Evolutionary conservation across 2,797 vertebrate species (phyloP).

Genomic region (Catamblyrhynchus diadema): DNA sequence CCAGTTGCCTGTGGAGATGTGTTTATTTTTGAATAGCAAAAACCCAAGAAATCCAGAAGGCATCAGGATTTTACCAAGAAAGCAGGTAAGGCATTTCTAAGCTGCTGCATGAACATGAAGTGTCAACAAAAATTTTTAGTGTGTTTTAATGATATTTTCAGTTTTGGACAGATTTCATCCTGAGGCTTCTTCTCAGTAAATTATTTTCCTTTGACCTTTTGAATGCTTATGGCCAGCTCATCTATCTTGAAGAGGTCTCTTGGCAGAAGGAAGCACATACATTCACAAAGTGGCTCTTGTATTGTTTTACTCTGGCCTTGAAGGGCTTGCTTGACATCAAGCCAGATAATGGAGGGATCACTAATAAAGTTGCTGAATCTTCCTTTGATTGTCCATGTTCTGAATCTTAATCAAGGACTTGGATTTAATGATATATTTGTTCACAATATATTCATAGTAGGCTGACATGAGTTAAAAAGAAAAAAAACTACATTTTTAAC

Average conservation of each 20-base stretch:
- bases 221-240: background rate
- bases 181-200: background rate
- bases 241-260: background rate
- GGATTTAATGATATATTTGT: background rate
- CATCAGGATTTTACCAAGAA: background rate
- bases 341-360: background rate
- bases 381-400: background rate
- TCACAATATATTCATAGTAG: background rate
- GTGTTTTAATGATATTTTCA: background rate
- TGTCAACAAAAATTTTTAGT: background rate
- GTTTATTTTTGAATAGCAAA: background rate
- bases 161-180: background rate
- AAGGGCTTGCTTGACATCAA: background rate
- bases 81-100: background rate
- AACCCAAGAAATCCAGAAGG: background rate
- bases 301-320: background rate
- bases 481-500: background rate
- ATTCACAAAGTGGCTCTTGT: background rate
- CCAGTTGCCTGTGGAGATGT: rapidly evolving
- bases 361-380: background rate
- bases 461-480: background rate
- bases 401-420: background rate
- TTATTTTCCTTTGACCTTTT: background rate
- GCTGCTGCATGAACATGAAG: background rate
- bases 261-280: background rate